Conservation (phyloP, 2,888 invertebrate genomes). For the Branchinecta sandiegonensis region DNA sequence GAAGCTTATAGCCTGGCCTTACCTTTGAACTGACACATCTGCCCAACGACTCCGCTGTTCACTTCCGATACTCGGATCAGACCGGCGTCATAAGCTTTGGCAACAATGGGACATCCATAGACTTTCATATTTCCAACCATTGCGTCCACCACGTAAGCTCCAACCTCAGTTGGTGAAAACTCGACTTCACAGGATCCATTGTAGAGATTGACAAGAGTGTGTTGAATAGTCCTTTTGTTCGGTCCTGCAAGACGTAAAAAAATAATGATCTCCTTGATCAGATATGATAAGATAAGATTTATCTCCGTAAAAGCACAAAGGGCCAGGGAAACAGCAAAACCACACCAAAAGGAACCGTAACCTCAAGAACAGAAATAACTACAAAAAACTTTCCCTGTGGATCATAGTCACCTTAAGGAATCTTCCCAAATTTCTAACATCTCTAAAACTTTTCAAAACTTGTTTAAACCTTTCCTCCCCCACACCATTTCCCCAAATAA, state of each 20-base stretch:
- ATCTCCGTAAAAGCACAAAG: too few species aligned
- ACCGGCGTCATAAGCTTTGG: slow-evolving; percentile 87
- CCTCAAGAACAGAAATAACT: too few species aligned
- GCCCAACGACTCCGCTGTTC: slow-evolving; percentile 81
- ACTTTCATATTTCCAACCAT: slow-evolving; percentile 75
- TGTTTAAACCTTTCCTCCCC: too few species aligned
- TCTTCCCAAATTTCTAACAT: too few species aligned
- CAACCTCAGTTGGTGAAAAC: slow-evolving; percentile 84
- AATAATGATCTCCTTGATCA: background rate
- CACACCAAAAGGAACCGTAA: too few species aligned
- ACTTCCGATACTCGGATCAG: slow-evolving; percentile 88
- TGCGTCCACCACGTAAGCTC: slow-evolving; percentile 85
- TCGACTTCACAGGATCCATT: slow-evolving; percentile 69
- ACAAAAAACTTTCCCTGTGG: too few species aligned
- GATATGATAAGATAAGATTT: too few species aligned
- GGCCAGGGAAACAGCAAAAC: too few species aligned
- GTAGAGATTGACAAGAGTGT: slow-evolving; percentile 52
- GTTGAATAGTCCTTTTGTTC: slow-evolving; percentile 63
- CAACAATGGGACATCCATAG: slow-evolving; percentile 73
- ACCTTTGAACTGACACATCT: slow-evolving; percentile 94
- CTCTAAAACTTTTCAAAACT: too few species aligned
- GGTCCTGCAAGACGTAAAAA: slow-evolving; percentile 49
- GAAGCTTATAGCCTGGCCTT: slow-evolving; percentile 29
- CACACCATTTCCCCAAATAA: too few species aligned
- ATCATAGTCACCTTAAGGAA: too few species aligned